phyloP scores from a whole-genome alignment of 2,888 invertebrate species.

The Agrotis clavis region DNA sequence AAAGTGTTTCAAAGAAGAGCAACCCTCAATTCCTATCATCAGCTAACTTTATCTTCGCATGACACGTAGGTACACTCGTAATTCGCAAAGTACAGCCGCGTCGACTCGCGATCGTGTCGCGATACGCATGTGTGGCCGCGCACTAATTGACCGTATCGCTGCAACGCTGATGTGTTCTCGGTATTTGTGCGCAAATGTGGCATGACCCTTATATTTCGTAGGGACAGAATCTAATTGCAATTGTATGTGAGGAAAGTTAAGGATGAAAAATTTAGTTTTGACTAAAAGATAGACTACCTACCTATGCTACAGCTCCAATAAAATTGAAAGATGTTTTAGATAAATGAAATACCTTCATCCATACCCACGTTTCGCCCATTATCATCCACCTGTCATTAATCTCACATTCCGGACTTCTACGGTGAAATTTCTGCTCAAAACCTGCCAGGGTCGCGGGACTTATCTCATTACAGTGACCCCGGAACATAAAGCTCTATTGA shows the following conservation, averaged over 20 bases:
- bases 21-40: neutral
- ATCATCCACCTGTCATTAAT: too few relatives aligned
- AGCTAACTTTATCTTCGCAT: slow-evolving; percentile 48
- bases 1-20: slow-evolving; percentile 11
- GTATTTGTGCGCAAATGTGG: slow-evolving; percentile 53
- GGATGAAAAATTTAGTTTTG: neutral
- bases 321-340: neutral
- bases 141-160: slow-evolving; percentile 69
- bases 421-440: too few relatives aligned
- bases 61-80: slow-evolving; percentile 42
- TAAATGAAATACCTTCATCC: too few relatives aligned
- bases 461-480: too few relatives aligned
- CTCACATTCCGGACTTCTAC: too few relatives aligned
- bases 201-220: slow-evolving; percentile 36
- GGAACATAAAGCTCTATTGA: too few relatives aligned
- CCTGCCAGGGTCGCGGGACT: too few relatives aligned
- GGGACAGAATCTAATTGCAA: slow-evolving; percentile 4
- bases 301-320: too few relatives aligned
- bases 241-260: neutral
- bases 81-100: slow-evolving; percentile 44
- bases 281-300: neutral
- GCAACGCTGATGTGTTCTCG: slow-evolving; percentile 51
- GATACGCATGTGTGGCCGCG: slow-evolving; percentile 73
- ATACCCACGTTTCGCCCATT: too few relatives aligned
- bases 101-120: slow-evolving; percentile 59